These are phyloP conservation scores for Danaus chrysippus DNA, from an alignment of 2,888 invertebrate species.

Conservation along the genomic window DNA sequence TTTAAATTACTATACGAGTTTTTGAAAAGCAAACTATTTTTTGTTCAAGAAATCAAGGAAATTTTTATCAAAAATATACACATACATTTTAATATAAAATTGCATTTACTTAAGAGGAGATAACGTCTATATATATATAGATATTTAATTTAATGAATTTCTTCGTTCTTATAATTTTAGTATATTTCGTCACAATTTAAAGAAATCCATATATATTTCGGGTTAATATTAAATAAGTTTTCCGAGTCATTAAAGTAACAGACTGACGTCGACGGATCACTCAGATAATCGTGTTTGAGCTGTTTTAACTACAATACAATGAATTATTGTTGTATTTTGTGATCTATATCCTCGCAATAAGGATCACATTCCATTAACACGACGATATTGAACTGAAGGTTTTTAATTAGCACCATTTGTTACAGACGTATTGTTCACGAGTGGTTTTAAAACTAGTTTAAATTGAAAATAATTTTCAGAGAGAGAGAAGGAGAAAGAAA, in stretches of 20 bases:
- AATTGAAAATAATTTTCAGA: conserved; percentile 9
- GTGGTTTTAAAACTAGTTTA: background rate
- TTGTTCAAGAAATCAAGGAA: too few relatives aligned
- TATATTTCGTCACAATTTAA: background rate
- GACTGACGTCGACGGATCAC: conserved; percentile 21
- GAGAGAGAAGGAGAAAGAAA: too few relatives aligned
- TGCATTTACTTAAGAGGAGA: too few relatives aligned
- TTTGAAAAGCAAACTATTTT: too few relatives aligned
- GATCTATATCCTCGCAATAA: conserved; percentile 1
- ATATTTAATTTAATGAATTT: too few relatives aligned
- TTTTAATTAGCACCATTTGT: conserved; percentile 27
- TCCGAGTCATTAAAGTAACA: conserved; percentile 12
- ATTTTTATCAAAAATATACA: too few relatives aligned
- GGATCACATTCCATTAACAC: conserved; percentile 12
- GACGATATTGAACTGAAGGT: background rate
- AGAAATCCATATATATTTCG: background rate
- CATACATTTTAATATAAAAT: too few relatives aligned
- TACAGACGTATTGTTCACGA: conserved; percentile 19
- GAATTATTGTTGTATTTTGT: conserved; percentile 8
- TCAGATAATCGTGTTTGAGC: conserved; percentile 15
- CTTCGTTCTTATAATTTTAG: background rate
- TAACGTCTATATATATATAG: too few relatives aligned
- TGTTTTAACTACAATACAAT: conserved; percentile 18
- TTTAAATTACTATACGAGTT: too few relatives aligned
- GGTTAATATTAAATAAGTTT: background rate